Evolutionary conservation across 2,113 vertebrate species (phyloP).

Genomic region (Garra rufa): DNA sequence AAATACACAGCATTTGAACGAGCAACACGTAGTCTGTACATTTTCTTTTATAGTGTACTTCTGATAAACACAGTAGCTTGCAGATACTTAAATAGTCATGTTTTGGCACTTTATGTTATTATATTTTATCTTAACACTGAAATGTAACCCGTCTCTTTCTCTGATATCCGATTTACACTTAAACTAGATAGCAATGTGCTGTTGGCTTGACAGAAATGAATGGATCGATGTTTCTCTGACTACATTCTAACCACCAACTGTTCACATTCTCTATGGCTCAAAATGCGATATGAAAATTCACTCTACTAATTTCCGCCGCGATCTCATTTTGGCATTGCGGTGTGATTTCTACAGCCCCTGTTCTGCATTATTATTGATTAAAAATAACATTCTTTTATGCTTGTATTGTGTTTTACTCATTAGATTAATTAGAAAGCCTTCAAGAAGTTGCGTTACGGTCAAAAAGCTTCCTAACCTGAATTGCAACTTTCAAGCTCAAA

Average conservation of each 20-base stretch:
- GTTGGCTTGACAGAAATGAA: background rate
- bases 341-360: conserved; percentile 2
- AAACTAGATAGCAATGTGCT: conserved; percentile 25
- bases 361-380: background rate
- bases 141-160: conserved; percentile 20
- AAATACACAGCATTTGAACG: conserved; percentile 67
- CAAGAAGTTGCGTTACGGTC: background rate
- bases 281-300: conserved; percentile 6
- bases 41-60: conserved; percentile 59
- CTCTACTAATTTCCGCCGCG: background rate
- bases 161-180: background rate
- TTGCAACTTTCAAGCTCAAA: background rate
- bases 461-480: conserved; percentile 7
- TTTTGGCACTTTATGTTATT: conserved; percentile 63
- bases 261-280: conserved; percentile 41
- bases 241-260: background rate
- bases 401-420: background rate
- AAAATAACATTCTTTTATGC: conserved; percentile 22
- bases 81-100: conserved; percentile 43
- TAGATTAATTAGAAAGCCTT: conserved; percentile 43
- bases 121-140: background rate
- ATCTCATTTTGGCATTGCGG: background rate
- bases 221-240: background rate
- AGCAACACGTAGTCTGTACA: conserved; percentile 60
- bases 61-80: conserved; percentile 29